Conservation (phyloP, 2,888 invertebrate genomes). For the Rhimphoctona megacephalus region DNA sequence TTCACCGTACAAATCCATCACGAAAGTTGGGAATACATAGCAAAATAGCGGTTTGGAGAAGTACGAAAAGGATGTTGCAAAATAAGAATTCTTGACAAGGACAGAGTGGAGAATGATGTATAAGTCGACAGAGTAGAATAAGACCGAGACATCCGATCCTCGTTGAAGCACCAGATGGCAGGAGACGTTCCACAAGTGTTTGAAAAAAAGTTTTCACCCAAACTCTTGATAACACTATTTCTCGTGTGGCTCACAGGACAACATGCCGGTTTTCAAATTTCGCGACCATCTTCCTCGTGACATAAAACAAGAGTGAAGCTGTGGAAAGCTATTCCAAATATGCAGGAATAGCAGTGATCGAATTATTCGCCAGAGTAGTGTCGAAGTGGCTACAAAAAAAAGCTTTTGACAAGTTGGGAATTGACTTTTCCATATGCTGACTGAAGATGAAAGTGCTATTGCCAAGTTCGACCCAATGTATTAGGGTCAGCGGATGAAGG, state of each 20-base stretch:
- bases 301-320: slow-evolving; percentile 56
- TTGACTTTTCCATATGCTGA: neutral
- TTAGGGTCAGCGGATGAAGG: neutral
- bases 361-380: slow-evolving; percentile 15
- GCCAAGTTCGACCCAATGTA: neutral
- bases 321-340: slow-evolving; percentile 20
- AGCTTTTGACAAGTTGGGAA: slow-evolving; percentile 16
- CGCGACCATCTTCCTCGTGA: slow-evolving; percentile 9
- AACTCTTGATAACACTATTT: slow-evolving; percentile 40
- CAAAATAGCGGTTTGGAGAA: slow-evolving; percentile 44
- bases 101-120: slow-evolving; percentile 21
- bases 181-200: slow-evolving; percentile 70
- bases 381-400: neutral
- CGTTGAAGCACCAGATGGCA: slow-evolving; percentile 57
- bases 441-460: neutral
- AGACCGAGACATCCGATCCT: slow-evolving; percentile 58
- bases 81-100: slow-evolving; percentile 63
- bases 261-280: slow-evolving; percentile 41
- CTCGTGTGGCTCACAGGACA: slow-evolving; percentile 16
- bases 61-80: slow-evolving; percentile 36
- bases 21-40: slow-evolving; percentile 56
- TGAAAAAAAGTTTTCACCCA: slow-evolving; percentile 66
- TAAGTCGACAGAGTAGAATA: slow-evolving; percentile 23
- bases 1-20: slow-evolving; percentile 56
- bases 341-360: slow-evolving; percentile 37